Percentiles rank a stretch among this genome's conserved stretches.
Conservation (phyloP, 2,113 vertebrate species). For the Oreotrochilus melanogaster region DNA sequence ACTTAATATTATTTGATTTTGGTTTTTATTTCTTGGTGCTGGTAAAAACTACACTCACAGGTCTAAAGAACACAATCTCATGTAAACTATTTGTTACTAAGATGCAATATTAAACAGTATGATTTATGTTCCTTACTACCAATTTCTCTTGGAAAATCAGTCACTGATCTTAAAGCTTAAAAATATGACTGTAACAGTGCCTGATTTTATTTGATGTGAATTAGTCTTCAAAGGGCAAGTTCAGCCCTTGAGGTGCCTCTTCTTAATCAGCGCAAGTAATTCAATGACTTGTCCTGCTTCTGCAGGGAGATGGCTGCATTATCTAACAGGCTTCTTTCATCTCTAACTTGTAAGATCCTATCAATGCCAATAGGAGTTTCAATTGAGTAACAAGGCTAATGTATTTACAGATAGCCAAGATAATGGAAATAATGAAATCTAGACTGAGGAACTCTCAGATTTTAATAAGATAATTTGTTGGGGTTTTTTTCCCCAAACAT, state of each 20-base stretch:
- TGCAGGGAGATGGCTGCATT: not conserved
- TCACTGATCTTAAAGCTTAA: not conserved
- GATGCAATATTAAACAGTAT: not conserved
- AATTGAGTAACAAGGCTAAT: slow-evolving; percentile 1
- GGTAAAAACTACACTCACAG: not conserved
- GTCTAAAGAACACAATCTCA: not conserved
- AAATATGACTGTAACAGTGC: not conserved
- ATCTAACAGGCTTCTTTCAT: slow-evolving; percentile 19
- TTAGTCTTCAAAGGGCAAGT: slow-evolving; percentile 9
- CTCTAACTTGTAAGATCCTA: not conserved
- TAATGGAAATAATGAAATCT: slow-evolving; percentile 28
- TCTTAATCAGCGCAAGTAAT: slow-evolving; percentile 20
- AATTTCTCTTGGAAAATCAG: not conserved
- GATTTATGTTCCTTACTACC: not conserved
- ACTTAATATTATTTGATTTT: not conserved
- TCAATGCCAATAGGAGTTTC: not conserved
- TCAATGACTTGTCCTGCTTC: not conserved
- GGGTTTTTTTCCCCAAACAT: not conserved
- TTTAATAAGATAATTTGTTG: not conserved
- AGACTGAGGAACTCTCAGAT: not conserved
- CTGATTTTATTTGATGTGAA: not conserved
- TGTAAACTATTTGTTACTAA: not conserved
- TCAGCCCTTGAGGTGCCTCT: not conserved
- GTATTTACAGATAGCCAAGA: slow-evolving; percentile 11
- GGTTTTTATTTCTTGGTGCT: not conserved